These are phyloP conservation scores for Procapra przewalskii DNA, from an alignment of 2,113 vertebrate genomes.

Conservation along the genomic window DNA sequence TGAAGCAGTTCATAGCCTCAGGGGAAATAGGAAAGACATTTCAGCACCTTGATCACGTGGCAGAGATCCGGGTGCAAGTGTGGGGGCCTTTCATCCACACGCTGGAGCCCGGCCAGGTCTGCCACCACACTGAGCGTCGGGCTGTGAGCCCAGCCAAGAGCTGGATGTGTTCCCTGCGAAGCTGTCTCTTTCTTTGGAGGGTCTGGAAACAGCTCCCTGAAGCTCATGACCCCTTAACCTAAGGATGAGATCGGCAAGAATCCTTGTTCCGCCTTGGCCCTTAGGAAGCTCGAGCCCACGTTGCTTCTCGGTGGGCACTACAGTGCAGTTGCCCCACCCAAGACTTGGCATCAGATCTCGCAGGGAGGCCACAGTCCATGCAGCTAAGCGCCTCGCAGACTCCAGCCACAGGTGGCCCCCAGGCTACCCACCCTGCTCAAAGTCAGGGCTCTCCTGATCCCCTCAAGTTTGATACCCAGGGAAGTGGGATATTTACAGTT, in stretches of 20 bases:
- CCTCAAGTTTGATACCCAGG: neutral
- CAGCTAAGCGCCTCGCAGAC: neutral
- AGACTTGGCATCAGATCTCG: neutral
- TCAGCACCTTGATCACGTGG: neutral
- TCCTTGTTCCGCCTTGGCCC: neutral
- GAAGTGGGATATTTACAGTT: neutral
- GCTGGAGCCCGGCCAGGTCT: neutral
- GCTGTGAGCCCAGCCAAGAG: no score
- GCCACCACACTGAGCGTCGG: fast-evolving
- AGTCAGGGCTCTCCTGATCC: neutral
- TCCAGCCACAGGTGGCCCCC: neutral
- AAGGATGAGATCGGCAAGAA: neutral
- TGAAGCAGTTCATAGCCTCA: neutral
- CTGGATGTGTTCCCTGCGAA: neutral
- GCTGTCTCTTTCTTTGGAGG: neutral
- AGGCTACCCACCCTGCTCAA: neutral
- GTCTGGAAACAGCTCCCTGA: neutral
- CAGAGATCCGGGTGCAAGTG: neutral
- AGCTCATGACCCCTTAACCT: neutral
- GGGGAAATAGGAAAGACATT: neutral
- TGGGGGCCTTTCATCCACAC: neutral
- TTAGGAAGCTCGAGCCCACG: fast-evolving
- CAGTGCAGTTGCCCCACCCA: neutral
- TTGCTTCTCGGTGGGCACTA: neutral
- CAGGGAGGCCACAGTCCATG: neutral